Conservation (phyloP, 1,140 invertebrate genomes). For the Geopemphigus sp. region DNA sequence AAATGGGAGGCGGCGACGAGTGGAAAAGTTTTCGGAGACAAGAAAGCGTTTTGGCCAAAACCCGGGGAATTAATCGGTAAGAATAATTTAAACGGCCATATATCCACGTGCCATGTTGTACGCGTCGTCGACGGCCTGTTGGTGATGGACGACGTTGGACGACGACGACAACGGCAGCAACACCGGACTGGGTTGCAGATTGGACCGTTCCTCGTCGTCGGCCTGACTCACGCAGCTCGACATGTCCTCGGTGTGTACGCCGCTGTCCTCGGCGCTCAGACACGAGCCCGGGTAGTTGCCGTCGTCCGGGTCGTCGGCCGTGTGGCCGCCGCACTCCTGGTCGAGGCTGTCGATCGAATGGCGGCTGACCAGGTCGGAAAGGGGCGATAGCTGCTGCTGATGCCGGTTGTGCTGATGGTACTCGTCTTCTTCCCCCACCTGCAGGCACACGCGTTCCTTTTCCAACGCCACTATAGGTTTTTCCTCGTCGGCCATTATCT, state of each 20-base stretch:
- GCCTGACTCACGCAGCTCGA: slow-evolving; percentile 73
- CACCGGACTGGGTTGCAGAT: slow-evolving; percentile 50
- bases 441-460: slow-evolving; percentile 27
- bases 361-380: slow-evolving; percentile 29
- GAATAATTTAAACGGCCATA: too few relatives aligned
- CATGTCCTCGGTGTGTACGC: slow-evolving; percentile 76
- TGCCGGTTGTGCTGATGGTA: background rate
- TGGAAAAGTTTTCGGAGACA: too few relatives aligned
- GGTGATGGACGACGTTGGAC: background rate
- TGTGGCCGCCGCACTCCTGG: slow-evolving; percentile 15
- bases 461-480: slow-evolving; percentile 38
- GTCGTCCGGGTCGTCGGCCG: slow-evolving; percentile 53
- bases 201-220: slow-evolving; percentile 59
- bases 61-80: too few relatives aligned
- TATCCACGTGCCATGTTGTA: slow-evolving; percentile 45
- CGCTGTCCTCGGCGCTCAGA: slow-evolving; percentile 68
- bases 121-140: slow-evolving; percentile 3
- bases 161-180: slow-evolving; percentile 44
- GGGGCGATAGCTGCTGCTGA: slow-evolving; percentile 18
- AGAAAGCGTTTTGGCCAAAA: too few relatives aligned
- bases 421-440: background rate
- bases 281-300: slow-evolving; percentile 59
- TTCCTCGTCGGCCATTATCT: background rate
- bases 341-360: slow-evolving; percentile 42
- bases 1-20: too few relatives aligned